Evolutionary conservation across 2,888 invertebrate genomes (phyloP), one percentile per base, ranked within the genome.

Genomic region (Mactromeris polynyma): DNA sequence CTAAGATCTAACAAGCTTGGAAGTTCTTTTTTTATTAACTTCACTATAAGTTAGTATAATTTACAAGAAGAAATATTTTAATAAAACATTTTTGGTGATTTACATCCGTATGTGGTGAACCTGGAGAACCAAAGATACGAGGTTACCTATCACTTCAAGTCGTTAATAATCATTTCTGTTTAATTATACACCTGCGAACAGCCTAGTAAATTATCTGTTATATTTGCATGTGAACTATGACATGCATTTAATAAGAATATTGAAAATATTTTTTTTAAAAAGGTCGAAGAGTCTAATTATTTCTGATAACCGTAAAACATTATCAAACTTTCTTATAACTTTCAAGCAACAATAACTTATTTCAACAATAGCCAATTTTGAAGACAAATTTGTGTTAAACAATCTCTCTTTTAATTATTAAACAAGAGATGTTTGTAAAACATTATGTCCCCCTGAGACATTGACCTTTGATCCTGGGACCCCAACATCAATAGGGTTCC

Each of bases 211-310:
- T 64, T 64, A 64, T 64, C 58, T 9, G 26, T 64, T 64, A 9
- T 64, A n/a, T 64, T 26, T 64, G 26, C 58, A 26, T 64, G 58
- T 64, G 26, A 26, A 64, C 58, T 64, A 64, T 26, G 6, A 54
- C 54, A 54, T 26, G 58, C 58, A 64, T 64, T 64, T 64, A 64
- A 64, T n/a, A 26, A 9, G 58, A 64, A 64, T 64, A 64, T 64
- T 26, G n/a, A 26, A 64, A 64, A 26, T 64, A 64, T 64, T 64
- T 11, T 26, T 9, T 26, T n/a, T n/a, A n/a, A n/a, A 46, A 46
- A 46, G 46, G 46, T 46, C 46, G 2, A 17, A 11, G 14, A 46
- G 46, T 46, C 46, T 46, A 4, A 40, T 40, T 7, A 40, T 40
- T 7, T 40, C 46, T 46, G 46, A 46, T 46, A 46, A 46, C 14